Evolutionary conservation across 1,140 invertebrate species (phyloP), one percentile per base, ranked within the genome.

Genomic region (Whitmania pigra): DNA sequence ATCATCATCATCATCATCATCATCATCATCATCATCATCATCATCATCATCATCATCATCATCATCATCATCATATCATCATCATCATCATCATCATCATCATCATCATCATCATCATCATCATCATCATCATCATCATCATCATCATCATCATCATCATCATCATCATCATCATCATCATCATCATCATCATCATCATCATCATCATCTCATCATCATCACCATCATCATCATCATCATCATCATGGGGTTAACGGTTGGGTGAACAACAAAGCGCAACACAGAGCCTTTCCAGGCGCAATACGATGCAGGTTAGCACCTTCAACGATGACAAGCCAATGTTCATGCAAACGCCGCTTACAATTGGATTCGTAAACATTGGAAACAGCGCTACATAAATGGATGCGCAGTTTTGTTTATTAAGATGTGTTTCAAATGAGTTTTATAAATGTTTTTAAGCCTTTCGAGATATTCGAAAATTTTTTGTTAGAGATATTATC

Each of bases 121-220:
- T 63, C 20, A 63, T 63, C 20, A 63, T 63, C 20, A 31, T 17
- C 18, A 31, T 9, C 54, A 25, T 57, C 20, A 25, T 5, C 54
- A 57, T 9, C 25, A 25, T 9, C 25, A 25, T 5, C 20, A 57
- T 9, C 20, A 57, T 9, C 54, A 57, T 9, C 25, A n/a, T 9
- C 25, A 25, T 9, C 20, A n/a, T 5, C 25, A 57, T 25, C 25
- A 57, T n/a, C 54, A 57, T 57, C 25, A 25, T 57, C 20, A n/a
- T 57, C 54, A 57, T 57, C 54, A 57, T 57, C 54, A 57, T 57
- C 25, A 57, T 57, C 54, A n/a, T 25, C 20, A 25, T 57, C 54
- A 57, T 57, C 54, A 25, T 57, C 54, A 57, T 57, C 20, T 57
- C 20, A 57, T 57, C 20, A 57, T 57, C 54, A 57, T 57, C 20